Evolutionary conservation across 53 echinoderm and acorn worm species (phyloP), one percentile per base, ranked within the genome.

Genomic region (Pentamera pediparva): DNA sequence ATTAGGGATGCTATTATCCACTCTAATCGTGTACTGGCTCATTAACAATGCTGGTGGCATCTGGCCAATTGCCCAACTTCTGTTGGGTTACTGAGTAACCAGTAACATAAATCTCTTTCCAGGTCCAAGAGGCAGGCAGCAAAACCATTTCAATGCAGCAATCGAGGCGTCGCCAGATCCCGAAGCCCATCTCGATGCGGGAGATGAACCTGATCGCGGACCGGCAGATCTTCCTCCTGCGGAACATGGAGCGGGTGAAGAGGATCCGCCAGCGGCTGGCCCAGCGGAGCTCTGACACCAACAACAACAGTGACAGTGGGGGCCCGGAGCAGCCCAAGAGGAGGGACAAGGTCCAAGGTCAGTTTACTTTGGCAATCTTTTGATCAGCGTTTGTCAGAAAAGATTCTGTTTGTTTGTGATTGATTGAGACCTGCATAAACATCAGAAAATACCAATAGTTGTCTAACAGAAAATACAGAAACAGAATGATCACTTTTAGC

Each of bases 181-280:
- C 98, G 0, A 83, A 83, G 59, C 98, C 98, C 50, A 91, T 91
- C 83, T 91, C 91, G 11, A 76, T 85, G 60, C 70, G 98, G 33
- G 96, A 96, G 81, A 88, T 96, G 91, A 96, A 91, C 75, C 78
- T 88, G 28, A 76, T 90, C 3, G 91, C 89, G 0, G 83, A 86
- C 59, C 50, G 85, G 43, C 83, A 78, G 30, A 63, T 96, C 21
- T 92, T 96, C 61, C 81, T 96, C 31, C 70, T 96, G 32, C 67
- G 98, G 25, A 96, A 96, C 80, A 91, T 96, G n/a, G 96, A 96
- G 91, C 85, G 77, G 61, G 86, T 96, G 40, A 96, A 96, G 62
- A 58, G 84, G 37, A 78, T 96, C 56, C 72, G 90, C 36, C 87
- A 90, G 65, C 47, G 58, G 17, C 63, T 87, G 62, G 39, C 83